phyloP scores from a whole-genome alignment of 2,888 invertebrate species.

The Callyntrura guangdongensis region DNA sequence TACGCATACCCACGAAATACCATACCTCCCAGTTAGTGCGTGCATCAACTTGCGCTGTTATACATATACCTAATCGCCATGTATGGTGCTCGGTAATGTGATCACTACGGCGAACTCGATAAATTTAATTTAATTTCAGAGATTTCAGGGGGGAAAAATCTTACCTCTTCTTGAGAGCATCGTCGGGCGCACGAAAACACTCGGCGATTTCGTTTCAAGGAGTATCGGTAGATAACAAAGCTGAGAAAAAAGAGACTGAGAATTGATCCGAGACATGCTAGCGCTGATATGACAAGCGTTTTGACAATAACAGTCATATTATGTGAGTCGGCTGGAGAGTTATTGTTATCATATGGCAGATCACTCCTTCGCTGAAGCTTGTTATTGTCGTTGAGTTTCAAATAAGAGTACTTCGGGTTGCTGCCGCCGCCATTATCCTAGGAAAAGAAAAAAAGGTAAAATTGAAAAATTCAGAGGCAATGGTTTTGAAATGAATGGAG shows the following conservation, averaged over 20 bases:
- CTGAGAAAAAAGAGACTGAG: slow-evolving; percentile 82
- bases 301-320: slow-evolving; percentile 83
- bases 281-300: slow-evolving; percentile 83
- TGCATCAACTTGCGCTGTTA: too few relatives aligned
- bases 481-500: not conserved
- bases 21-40: too few relatives aligned
- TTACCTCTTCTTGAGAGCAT: slow-evolving; percentile 74
- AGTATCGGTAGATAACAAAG: slow-evolving; percentile 80
- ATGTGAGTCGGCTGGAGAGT: slow-evolving; percentile 40
- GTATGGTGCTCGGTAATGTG: not conserved
- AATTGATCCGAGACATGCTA: slow-evolving; percentile 83
- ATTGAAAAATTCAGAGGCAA: not conserved
- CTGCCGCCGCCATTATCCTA: slow-evolving; percentile 50
- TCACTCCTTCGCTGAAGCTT: slow-evolving; percentile 48
- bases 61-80: not conserved
- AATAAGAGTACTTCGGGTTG: slow-evolving; percentile 77
- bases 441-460: slow-evolving; percentile 7
- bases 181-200: slow-evolving; percentile 65
- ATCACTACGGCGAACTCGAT: not conserved
- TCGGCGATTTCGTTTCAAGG: slow-evolving; percentile 62
- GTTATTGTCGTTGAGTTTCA: slow-evolving; percentile 75
- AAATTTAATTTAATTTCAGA: slow-evolving; percentile 45
- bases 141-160: not conserved
- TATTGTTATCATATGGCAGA: slow-evolving; percentile 71
- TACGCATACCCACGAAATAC: not conserved